A percentile compares a stretch with the other conserved stretches of the same genome.
phyloP scores from a whole-genome alignment of 92 coral and sea anemone genomes.

The Porites cylindrica region DNA sequence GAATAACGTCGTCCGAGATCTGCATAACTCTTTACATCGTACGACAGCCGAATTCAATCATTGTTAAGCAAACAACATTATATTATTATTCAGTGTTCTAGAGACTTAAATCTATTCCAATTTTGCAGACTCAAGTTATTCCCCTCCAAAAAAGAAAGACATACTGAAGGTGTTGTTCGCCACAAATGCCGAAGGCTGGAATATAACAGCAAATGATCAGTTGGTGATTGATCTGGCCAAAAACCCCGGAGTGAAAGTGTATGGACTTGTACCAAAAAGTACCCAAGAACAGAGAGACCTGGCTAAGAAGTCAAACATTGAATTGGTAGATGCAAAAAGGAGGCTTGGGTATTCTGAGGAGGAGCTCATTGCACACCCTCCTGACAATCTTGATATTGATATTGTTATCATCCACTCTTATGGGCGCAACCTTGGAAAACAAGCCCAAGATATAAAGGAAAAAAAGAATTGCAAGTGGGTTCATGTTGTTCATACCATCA shows the following conservation, averaged over 20 bases:
- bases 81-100: too few species aligned
- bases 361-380: slow-evolving; percentile 13
- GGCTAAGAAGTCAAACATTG: slow-evolving; percentile 24
- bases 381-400: slow-evolving; percentile 42
- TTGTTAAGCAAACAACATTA: too few species aligned
- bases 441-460: slow-evolving; percentile 19
- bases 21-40: too few species aligned
- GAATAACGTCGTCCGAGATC: too few species aligned
- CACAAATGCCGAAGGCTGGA: slow-evolving; percentile 31
- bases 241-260: slow-evolving; percentile 22
- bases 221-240: slow-evolving; percentile 25
- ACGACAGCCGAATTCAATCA: too few species aligned
- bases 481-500: slow-evolving; percentile 26
- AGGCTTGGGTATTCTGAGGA: neutral
- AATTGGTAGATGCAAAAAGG: slow-evolving; percentile 1
- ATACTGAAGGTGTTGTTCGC: slow-evolving; percentile 22
- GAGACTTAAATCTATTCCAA: neutral
- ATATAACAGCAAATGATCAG: slow-evolving; percentile 5
- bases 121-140: neutral
- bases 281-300: slow-evolving; percentile 20
- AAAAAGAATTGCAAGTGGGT: slow-evolving; percentile 34
- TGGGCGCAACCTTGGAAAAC: slow-evolving; percentile 23
- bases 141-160: neutral
- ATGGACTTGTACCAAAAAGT: slow-evolving; percentile 31
- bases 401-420: slow-evolving; percentile 29